Conservation (phyloP, 1,140 invertebrate genomes). For the Meloidogyne hapla region DNA sequence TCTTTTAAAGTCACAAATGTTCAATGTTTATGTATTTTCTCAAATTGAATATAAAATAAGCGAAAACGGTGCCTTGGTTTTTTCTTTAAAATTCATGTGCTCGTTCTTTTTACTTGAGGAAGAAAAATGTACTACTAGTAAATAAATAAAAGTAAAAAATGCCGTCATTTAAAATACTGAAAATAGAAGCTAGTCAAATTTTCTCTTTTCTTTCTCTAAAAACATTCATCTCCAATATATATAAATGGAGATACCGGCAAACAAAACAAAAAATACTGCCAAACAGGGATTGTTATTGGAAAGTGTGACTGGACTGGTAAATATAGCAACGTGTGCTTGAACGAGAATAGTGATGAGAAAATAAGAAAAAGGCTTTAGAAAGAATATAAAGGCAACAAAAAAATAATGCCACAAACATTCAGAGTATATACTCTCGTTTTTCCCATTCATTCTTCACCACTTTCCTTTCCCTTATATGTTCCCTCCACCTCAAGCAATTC, state of each 20-base stretch:
- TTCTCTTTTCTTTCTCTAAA: not conserved
- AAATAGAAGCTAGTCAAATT: not conserved
- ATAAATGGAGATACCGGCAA: not conserved
- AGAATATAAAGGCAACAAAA: not conserved
- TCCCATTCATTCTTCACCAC: not conserved
- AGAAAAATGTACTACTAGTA: constrained; percentile 6
- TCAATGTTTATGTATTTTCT: constrained; percentile 3
- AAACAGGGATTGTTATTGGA: constrained; percentile 1
- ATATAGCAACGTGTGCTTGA: constrained; percentile 1
- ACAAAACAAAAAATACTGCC: not conserved
- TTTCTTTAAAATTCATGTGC: not conserved
- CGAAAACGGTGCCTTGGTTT: not conserved
- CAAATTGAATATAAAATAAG: not conserved
- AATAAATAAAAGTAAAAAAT: not conserved
- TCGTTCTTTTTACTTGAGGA: not conserved
- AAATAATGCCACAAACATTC: not conserved
- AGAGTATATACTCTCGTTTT: not conserved
- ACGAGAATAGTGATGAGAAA: not conserved
- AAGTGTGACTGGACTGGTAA: not conserved
- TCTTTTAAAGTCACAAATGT: not conserved
- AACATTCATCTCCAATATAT: not conserved
- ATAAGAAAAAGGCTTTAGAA: not conserved
- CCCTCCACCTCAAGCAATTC: not conserved
- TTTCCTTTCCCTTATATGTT: not conserved
- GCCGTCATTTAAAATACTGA: constrained; percentile 1